A percentile compares a stretch with the other conserved stretches of the same genome.
Evolutionary conservation across 2,797 vertebrate genomes (phyloP).

Genomic region (Menidia menidia): DNA sequence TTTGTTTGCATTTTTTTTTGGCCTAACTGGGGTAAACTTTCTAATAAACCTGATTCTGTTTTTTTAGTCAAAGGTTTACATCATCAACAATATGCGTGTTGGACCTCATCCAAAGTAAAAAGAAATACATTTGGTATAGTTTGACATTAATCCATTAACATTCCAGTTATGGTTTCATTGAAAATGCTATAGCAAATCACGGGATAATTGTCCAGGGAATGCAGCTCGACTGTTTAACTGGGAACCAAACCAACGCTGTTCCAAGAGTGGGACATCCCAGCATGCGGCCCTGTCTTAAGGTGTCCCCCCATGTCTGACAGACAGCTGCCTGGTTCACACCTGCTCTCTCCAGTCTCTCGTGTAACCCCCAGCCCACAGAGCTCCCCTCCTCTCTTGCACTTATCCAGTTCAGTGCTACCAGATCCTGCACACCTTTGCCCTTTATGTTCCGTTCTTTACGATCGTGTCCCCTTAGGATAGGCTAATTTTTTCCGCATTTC

Average conservation of each 20-base stretch:
- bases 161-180: neutral
- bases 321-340: conserved; percentile 61
- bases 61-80: neutral
- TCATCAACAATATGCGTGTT: neutral
- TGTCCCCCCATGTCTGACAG: conserved; percentile 34
- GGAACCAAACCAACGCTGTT: conserved; percentile 14
- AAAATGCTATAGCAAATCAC: neutral
- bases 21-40: neutral
- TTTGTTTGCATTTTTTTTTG: neutral
- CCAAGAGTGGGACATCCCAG: conserved; percentile 34
- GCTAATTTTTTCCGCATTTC: neutral
- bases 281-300: conserved; percentile 23
- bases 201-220: neutral
- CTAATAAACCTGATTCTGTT: neutral
- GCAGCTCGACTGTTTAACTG: neutral
- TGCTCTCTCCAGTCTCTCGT: conserved; percentile 47
- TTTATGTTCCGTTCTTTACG: neutral
- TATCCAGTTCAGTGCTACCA: conserved; percentile 6
- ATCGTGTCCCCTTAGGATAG: neutral
- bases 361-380: conserved; percentile 1
- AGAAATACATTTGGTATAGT: neutral
- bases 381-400: neutral
- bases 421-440: neutral
- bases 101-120: neutral
- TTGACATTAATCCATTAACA: neutral